Evolutionary conservation across 2,113 vertebrate genomes (phyloP).

Genomic region (Pyrgilauda ruficollis): DNA sequence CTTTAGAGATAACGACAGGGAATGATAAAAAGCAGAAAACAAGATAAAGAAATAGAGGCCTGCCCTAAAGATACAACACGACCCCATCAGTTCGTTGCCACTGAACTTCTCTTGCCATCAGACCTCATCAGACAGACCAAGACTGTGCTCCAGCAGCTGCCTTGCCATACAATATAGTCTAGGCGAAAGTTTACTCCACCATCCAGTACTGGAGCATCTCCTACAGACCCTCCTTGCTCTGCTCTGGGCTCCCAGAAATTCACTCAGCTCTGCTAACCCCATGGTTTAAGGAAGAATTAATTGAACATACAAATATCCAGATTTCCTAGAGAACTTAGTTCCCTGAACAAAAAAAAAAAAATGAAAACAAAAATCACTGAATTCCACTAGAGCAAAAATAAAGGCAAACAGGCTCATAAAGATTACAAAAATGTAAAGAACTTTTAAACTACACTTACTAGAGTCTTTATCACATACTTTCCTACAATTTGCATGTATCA

Average conservation of each 20-base stretch:
- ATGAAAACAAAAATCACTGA: neutral
- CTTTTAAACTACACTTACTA: neutral
- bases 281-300: neutral
- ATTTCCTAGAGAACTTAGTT: neutral
- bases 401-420: neutral
- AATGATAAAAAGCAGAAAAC: neutral
- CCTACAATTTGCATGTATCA: neutral
- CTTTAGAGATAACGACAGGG: fast-evolving
- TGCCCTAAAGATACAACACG: neutral
- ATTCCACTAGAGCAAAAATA: neutral
- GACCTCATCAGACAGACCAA: neutral
- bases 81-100: neutral
- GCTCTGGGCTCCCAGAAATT: neutral
- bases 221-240: neutral
- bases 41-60: neutral
- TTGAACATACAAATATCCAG: neutral
- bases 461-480: neutral
- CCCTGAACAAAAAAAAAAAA: neutral
- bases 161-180: neutral
- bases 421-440: neutral
- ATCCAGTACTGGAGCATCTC: neutral
- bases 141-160: neutral
- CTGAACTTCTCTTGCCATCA: neutral
- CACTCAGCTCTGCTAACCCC: neutral
- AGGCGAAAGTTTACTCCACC: neutral